phyloP scores from a whole-genome alignment of 2,888 invertebrate species.

The Leptopilina myrica region DNA sequence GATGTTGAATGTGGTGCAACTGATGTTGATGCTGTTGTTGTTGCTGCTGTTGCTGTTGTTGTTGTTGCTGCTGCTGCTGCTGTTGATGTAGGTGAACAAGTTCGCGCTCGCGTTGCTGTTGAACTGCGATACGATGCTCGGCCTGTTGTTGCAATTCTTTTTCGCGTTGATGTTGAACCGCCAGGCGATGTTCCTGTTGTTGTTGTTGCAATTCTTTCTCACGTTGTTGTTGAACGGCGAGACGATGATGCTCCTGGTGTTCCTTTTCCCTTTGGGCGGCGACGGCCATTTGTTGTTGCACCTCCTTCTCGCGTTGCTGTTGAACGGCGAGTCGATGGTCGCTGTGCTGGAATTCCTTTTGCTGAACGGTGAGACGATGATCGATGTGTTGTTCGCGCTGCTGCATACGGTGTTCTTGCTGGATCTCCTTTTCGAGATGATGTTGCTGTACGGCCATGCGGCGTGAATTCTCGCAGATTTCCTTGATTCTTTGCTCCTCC shows the following conservation, averaged over 20 bases:
- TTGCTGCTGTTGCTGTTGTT: constrained; percentile 66
- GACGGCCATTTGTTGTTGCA: constrained; percentile 69
- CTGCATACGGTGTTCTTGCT: constrained; percentile 67
- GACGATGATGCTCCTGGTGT: constrained; percentile 69
- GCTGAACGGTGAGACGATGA: constrained; percentile 64
- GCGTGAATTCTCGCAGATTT: constrained; percentile 72
- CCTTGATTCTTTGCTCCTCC: constrained; percentile 63
- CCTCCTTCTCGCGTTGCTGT: constrained; percentile 73
- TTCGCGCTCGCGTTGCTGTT: constrained; percentile 70
- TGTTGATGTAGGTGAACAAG: constrained; percentile 72
- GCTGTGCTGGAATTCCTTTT: constrained; percentile 65
- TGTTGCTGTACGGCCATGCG: constrained; percentile 66
- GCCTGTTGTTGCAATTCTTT: constrained; percentile 70
- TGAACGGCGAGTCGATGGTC: constrained; percentile 64
- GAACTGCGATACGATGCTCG: constrained; percentile 67
- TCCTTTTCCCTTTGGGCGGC: constrained; percentile 71
- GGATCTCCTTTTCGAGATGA: constrained; percentile 71
- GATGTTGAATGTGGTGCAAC: constrained; percentile 65
- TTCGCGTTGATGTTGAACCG: constrained; percentile 67
- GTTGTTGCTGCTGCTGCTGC: constrained; percentile 70
- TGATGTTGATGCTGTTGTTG: constrained; percentile 69
- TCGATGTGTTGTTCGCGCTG: constrained; percentile 66
- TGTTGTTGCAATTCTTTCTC: constrained; percentile 73
- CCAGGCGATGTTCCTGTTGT: constrained; percentile 65
- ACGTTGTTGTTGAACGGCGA: constrained; percentile 65